Evolutionary conservation across 2,888 invertebrate genomes (phyloP), one percentile per base, ranked within the genome.

Genomic region (Sthenelais limicola): DNA sequence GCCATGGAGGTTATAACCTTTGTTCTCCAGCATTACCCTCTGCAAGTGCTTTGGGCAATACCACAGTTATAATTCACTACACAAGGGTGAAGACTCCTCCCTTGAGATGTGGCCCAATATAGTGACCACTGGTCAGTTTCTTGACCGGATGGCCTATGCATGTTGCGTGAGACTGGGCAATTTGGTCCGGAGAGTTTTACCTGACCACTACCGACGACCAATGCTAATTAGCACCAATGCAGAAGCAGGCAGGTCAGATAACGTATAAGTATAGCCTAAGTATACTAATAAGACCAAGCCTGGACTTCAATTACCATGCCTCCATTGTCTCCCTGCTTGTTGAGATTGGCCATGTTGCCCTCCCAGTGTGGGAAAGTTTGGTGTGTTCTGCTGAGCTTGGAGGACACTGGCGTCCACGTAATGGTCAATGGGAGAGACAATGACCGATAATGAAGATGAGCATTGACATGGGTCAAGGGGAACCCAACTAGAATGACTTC

Each of bases 271-370:
- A 28, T 28, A n/a, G 24, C 38, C 62, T 38, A 62, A 62, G 62
- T 62, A 62, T 62, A 62, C 62, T 62, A 62, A 62, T 62, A 62
- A 62, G 43, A 62, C 62, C 62, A 3, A 38, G 43, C 21, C 62
- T 3, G 4, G 21, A 62, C 3, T 28, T 35, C 43, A 62, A 62
- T 35, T 62, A 43, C 21, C 62, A 9, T 7, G 2, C 4, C 9
- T 21, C 21, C 26, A 62, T 62, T 62, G 62, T 62, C 43, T 62
- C 35, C 26, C 38, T 3, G 21, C 18, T 24, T 24, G 35, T 21
- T 7, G 35, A 21, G 38, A 38, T 35, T 33, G 62, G 62, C n/a
- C 21, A n/a, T n/a, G n/a, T n/a, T n/a, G n/a, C n/a, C n/a, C n/a
- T n/a, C n/a, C n/a, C n/a, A n/a, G n/a, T 62, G 62, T 62, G 62